These are phyloP conservation scores for Sterna hirundo DNA, from an alignment of 2,113 vertebrate species.

Conservation along the genomic window DNA sequence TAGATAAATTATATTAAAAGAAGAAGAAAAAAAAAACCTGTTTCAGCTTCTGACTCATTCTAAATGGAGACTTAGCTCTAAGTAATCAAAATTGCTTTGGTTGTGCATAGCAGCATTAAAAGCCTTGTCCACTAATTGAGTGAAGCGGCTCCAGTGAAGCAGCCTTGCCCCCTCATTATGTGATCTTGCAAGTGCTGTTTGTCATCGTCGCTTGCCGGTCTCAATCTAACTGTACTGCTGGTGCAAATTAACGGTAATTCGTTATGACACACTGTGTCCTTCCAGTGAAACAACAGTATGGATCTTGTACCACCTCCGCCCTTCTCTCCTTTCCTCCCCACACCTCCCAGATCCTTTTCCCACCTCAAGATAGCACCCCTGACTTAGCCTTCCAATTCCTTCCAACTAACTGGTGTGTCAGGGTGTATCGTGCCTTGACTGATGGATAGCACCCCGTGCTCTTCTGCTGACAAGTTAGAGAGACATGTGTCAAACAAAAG, in stretches of 20 bases:
- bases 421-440: neutral
- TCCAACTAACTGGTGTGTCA: neutral
- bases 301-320: slow-evolving; percentile 28
- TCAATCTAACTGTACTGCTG: slow-evolving; percentile 74
- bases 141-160: slow-evolving; percentile 79
- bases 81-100: slow-evolving; percentile 91
- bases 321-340: neutral
- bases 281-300: slow-evolving; percentile 74
- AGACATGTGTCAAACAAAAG: neutral
- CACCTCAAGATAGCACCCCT: neutral
- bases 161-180: slow-evolving; percentile 89
- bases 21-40: neutral
- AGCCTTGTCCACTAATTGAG: slow-evolving; percentile 95
- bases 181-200: slow-evolving; percentile 83
- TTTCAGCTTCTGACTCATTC: slow-evolving; percentile 72
- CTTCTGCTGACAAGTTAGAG: neutral
- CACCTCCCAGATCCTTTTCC: neutral
- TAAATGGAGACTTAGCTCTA: slow-evolving; percentile 87
- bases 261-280: slow-evolving; percentile 82
- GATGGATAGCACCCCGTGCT: neutral
- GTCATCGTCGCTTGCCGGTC: slow-evolving; percentile 75
- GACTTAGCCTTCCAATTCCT: neutral
- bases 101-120: slow-evolving; percentile 90
- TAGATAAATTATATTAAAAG: slow-evolving; percentile 76
- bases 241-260: slow-evolving; percentile 83